Evolutionary conservation across 2,113 vertebrate genomes (phyloP).

Genomic region (Galemys pyrenaicus): DNA sequence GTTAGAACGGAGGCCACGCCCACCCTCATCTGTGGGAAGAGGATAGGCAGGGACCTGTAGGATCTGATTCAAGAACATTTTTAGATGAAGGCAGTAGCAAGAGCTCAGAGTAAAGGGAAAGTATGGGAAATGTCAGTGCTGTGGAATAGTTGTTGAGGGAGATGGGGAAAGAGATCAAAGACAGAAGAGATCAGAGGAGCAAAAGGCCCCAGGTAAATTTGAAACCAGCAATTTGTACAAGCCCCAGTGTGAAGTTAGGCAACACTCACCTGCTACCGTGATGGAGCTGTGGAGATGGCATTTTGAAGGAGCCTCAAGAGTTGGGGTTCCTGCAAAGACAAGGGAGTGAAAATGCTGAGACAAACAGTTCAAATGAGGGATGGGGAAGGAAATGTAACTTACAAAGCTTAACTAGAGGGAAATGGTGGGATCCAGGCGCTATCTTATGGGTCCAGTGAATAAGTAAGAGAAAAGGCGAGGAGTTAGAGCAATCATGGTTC

Average conservation of each 20-base stretch:
- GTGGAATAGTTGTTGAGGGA: not conserved
- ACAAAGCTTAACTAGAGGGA: not conserved
- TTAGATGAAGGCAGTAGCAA: not conserved
- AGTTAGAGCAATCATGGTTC: not conserved
- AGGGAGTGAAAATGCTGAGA: not conserved
- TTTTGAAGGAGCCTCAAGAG: not conserved
- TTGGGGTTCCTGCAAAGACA: not conserved
- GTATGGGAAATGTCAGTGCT: not conserved
- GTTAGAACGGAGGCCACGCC: not conserved
- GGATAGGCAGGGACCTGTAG: not conserved
- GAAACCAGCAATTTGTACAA: not conserved
- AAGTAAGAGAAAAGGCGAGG: not conserved
- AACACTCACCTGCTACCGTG: not conserved
- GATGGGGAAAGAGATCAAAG: not conserved
- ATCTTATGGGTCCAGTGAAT: not conserved
- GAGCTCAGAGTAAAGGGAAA: not conserved
- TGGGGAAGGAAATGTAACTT: not conserved
- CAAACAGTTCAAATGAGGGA: not conserved
- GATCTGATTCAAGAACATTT: not conserved
- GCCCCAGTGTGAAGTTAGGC: not conserved
- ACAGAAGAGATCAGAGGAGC: not conserved
- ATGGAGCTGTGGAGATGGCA: not conserved
- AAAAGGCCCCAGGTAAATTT: not conserved
- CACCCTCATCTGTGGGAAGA: not conserved
- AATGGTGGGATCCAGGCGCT: not conserved